A percentile compares a stretch with the other conserved stretches of the same genome.
Conservation (phyloP, 2,888 invertebrate genomes). For the Ornithoptera alexandrae region DNA sequence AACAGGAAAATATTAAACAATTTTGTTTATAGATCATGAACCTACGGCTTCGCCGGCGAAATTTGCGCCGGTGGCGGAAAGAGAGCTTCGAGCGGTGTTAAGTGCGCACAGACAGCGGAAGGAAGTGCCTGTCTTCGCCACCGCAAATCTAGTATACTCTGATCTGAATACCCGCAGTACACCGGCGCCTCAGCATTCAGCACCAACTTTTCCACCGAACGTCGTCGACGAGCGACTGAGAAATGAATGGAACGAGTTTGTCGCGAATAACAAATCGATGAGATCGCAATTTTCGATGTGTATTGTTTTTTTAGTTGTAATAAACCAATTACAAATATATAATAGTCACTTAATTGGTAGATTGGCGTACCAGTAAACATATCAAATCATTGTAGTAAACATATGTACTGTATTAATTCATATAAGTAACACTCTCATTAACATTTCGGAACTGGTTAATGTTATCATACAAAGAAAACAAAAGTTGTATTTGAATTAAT, state of each 20-base stretch:
- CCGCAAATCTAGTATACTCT: constrained; percentile 17
- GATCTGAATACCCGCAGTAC: background rate
- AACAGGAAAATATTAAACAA: background rate
- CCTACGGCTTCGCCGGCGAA: constrained; percentile 28
- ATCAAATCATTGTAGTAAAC: background rate
- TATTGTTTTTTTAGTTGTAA: constrained; percentile 51
- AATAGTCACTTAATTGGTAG: constrained; percentile 28
- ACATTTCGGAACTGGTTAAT: too few species aligned
- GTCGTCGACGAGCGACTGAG: constrained; percentile 45
- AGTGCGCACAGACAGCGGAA: constrained; percentile 50
- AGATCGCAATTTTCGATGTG: constrained; percentile 39
- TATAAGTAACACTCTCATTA: too few species aligned
- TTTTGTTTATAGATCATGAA: constrained; percentile 18
- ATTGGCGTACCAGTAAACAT: background rate
- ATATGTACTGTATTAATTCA: too few species aligned
- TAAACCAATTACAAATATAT: constrained; percentile 60
- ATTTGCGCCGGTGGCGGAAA: constrained; percentile 51
- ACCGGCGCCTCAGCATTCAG: constrained; percentile 7
- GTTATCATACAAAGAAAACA: too few species aligned
- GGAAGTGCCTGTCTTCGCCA: constrained; percentile 32
- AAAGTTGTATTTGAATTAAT: too few species aligned
- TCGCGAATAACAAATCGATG: constrained; percentile 42
- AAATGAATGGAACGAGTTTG: constrained; percentile 54
- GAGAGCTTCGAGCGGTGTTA: constrained; percentile 55
- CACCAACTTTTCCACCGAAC: constrained; percentile 40